These are phyloP conservation scores for Antrozous pallidus DNA, from an alignment of 2,797 vertebrate species.

Conservation along the genomic window DNA sequence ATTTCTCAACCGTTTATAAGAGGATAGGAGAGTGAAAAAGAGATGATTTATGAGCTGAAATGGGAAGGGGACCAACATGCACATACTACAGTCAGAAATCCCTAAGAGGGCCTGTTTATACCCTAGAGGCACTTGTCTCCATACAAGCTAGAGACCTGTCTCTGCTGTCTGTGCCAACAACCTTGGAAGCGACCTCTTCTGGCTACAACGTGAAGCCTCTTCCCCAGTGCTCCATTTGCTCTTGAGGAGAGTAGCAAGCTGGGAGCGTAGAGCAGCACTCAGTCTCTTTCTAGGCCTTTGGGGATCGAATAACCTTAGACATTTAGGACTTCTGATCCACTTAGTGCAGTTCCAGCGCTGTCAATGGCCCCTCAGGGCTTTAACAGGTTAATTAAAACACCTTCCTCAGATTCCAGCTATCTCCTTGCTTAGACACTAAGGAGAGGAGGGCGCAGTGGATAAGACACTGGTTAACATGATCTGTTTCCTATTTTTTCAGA, in stretches of 20 bases:
- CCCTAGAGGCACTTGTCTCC: accelerated
- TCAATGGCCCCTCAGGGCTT: neutral
- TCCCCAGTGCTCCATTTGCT: neutral
- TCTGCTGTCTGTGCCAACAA: neutral
- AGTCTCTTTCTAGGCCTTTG: neutral
- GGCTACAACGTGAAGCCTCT: accelerated
- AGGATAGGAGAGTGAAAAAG: neutral
- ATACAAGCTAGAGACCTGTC: neutral
- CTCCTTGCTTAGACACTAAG: neutral
- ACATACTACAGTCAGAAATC: neutral
- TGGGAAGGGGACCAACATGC: neutral
- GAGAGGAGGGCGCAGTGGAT: neutral
- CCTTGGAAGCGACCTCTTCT: neutral
- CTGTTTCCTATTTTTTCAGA: neutral
- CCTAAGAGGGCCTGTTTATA: neutral
- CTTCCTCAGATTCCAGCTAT: neutral
- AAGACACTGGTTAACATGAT: neutral
- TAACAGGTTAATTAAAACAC: neutral
- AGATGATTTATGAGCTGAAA: neutral
- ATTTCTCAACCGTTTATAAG: slow-evolving; percentile 17
- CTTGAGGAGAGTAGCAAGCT: neutral
- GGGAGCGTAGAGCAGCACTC: neutral
- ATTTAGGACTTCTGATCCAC: neutral
- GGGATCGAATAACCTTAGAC: neutral
- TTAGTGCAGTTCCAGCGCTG: neutral